Conservation (phyloP, 2,113 vertebrate genomes). For the Boulengeromyrus knoepffleri region DNA sequence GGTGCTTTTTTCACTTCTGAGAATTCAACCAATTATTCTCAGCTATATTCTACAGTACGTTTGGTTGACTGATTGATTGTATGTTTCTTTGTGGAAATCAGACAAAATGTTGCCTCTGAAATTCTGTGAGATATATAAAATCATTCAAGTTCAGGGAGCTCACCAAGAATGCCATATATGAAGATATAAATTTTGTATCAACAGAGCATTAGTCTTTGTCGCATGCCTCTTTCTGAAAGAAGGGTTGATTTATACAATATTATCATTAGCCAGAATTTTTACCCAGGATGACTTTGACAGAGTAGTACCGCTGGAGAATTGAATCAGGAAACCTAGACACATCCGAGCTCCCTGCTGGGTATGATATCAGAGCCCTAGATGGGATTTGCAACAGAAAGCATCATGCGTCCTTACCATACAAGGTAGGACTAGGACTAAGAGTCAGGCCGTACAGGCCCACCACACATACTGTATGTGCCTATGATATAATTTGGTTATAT, state of each 20-base stretch:
- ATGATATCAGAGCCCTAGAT: background rate
- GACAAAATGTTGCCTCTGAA: background rate
- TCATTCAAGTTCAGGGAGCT: background rate
- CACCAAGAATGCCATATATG: background rate
- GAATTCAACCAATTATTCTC: background rate
- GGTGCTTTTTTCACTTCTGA: background rate
- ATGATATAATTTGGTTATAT: background rate
- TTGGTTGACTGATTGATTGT: background rate
- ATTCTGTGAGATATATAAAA: background rate
- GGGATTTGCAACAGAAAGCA: background rate
- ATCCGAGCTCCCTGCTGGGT: background rate
- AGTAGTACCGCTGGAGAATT: background rate
- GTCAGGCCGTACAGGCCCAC: background rate
- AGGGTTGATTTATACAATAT: background rate
- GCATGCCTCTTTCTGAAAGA: background rate
- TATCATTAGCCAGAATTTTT: background rate
- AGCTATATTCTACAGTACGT: background rate
- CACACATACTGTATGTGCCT: background rate
- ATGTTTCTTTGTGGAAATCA: background rate
- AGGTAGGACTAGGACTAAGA: background rate
- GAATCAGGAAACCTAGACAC: background rate
- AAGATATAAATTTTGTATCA: background rate
- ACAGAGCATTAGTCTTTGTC: background rate
- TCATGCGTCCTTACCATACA: background rate
- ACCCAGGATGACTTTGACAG: background rate